These are phyloP conservation scores for Eunapius fragilis DNA, from an alignment of 37 sponge, comb jelly and placozoan genomes.

Conservation along the genomic window DNA sequence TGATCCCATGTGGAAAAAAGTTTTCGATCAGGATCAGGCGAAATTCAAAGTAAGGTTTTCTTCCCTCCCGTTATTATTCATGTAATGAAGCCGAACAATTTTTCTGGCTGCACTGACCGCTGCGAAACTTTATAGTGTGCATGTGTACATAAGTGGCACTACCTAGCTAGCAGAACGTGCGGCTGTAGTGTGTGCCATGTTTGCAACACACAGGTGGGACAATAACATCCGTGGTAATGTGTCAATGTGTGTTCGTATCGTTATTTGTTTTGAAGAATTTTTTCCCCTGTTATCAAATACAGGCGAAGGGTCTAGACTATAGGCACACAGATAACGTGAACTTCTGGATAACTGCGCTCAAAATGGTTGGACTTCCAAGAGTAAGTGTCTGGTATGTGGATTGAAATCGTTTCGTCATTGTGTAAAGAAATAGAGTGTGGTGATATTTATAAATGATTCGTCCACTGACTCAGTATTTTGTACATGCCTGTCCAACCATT, in stretches of 20 bases:
- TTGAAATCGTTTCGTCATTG: no score
- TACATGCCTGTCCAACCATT: neutral
- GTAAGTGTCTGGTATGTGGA: slow-evolving; percentile 10
- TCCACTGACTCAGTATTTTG: no score
- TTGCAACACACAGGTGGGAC: neutral
- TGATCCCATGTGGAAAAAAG: slow-evolving; percentile 68
- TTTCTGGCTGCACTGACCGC: no score
- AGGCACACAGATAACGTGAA: slow-evolving; percentile 93
- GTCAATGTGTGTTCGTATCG: neutral
- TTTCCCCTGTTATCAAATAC: neutral
- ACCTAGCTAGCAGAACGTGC: neutral
- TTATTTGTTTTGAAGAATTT: neutral
- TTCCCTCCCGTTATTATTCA: no score
- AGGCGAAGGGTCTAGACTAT: slow-evolving; percentile 78
- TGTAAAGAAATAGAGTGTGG: no score
- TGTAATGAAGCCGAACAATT: no score
- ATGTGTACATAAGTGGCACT: neutral
- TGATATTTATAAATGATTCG: no score
- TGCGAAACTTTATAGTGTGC: no score
- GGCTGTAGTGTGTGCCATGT: no score
- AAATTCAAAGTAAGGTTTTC: slow-evolving; percentile 48
- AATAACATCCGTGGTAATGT: neutral
- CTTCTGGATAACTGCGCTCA: slow-evolving; percentile 73
- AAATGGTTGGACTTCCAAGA: slow-evolving; percentile 79
- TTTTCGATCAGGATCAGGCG: slow-evolving; percentile 73